Evolutionary conservation across 2,113 vertebrate genomes (phyloP), one percentile per base, ranked within the genome.

Genomic region (Halcyon malimbica): DNA sequence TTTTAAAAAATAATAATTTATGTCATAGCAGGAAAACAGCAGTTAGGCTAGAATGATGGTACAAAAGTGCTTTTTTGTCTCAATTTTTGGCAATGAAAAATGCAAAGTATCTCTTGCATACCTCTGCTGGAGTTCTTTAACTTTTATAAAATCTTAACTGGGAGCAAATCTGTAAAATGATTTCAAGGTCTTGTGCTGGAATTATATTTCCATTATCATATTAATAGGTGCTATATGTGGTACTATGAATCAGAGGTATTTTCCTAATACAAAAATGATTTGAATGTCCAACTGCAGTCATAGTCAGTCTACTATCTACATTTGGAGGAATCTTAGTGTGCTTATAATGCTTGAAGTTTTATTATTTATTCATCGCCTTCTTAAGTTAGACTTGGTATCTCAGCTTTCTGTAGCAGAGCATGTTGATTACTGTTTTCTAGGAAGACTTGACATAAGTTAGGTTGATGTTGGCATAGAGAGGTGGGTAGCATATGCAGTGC

Each of bases 391-490:
- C 37, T 90, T 6, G 4, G 14, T 62, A 56, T 75, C 59, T 94
- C 87, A 24, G 23, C 42, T 83, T 57, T 87, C 84, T 87, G 31
- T 50, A 86, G 73, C 35, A 90, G 56, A 24, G 9, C 41, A 68
- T 46, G 83, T 65, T 95, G 95, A 95, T 86, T 93, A 94, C 76
- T 80, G 57, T 87, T 88, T 88, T 96, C 96, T 89, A 65, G 92
- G 90, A 82, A 77, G 41, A 69, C 73, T 56, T 97, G 95, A 92
- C 87, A 60, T 75, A 87, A 88, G 85, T 87, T 92, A 88, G 50
- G 69, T 60, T 94, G 83, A 83, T 87, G 86, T 48, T 94, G 78
- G 69, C 68, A 94, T 77, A 74, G 67, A 82, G 70, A 59, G 62
- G 31, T 80, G 26, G 31, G 17, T 92, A 79, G 85, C 88, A 85